These are phyloP conservation scores for Campylorhamphus procurvoides DNA, from an alignment of 2,113 vertebrate species.

Conservation along the genomic window DNA sequence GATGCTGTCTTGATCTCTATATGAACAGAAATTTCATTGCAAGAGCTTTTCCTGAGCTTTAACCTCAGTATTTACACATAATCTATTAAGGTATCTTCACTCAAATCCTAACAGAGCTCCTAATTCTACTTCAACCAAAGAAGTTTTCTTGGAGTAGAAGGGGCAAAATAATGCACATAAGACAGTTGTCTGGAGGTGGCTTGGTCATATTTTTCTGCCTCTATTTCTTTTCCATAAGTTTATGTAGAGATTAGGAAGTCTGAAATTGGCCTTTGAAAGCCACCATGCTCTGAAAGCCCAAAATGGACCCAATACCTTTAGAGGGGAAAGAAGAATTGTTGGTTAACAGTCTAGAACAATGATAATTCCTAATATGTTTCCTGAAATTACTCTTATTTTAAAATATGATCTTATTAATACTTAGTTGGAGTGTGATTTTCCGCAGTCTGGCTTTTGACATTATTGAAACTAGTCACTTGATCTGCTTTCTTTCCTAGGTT, in stretches of 20 bases:
- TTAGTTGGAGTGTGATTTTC: background rate
- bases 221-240: background rate
- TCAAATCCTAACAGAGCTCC: background rate
- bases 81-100: background rate
- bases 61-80: background rate
- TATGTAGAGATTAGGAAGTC: background rate
- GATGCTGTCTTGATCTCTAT: background rate
- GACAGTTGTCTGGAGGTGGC: background rate
- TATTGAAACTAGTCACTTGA: background rate
- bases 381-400: background rate
- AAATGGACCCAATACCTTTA: accelerated
- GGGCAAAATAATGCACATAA: background rate
- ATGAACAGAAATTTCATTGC: background rate
- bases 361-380: background rate
- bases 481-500: background rate
- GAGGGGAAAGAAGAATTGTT: background rate
- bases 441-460: background rate
- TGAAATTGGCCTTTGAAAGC: background rate
- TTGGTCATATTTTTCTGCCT: background rate
- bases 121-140: background rate
- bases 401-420: background rate
- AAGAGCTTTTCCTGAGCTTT: background rate
- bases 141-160: background rate
- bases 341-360: background rate
- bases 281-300: background rate